Conservation (phyloP, 2,113 vertebrate genomes). For the Drymodes brunneopygia region DNA sequence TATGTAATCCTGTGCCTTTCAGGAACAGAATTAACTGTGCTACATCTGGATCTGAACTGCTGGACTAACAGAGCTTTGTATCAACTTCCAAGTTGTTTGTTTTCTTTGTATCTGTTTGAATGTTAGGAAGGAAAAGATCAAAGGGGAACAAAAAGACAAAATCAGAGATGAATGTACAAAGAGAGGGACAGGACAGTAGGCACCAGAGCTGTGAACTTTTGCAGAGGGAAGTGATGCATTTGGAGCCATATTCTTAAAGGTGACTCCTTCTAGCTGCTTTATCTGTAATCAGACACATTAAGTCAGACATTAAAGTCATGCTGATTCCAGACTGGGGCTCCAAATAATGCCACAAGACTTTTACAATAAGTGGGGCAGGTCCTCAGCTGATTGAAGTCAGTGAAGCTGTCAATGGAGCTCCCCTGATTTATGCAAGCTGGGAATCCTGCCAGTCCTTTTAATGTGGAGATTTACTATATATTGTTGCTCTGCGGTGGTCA, state of each 20-base stretch:
- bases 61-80: background rate
- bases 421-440: constrained; percentile 39
- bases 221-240: background rate
- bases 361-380: background rate
- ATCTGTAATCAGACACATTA: background rate
- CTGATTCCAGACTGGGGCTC: background rate
- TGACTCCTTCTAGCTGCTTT: background rate
- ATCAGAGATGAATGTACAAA: background rate
- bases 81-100: background rate
- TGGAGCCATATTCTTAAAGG: background rate
- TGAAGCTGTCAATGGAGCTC: background rate
- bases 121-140: background rate
- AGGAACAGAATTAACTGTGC: background rate
- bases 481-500: constrained; percentile 22
- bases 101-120: background rate
- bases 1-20: background rate
- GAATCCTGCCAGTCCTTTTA: constrained; percentile 52
- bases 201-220: background rate
- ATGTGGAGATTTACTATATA: constrained; percentile 39
- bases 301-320: background rate
- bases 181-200: background rate
- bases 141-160: background rate
- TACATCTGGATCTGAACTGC: background rate
- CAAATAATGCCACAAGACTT: background rate
- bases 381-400: constrained; percentile 36